Evolutionary conservation across 1,140 invertebrate species (phyloP), one percentile per base, ranked within the genome.

Genomic region (Trachymyrmex septentrionalis): DNA sequence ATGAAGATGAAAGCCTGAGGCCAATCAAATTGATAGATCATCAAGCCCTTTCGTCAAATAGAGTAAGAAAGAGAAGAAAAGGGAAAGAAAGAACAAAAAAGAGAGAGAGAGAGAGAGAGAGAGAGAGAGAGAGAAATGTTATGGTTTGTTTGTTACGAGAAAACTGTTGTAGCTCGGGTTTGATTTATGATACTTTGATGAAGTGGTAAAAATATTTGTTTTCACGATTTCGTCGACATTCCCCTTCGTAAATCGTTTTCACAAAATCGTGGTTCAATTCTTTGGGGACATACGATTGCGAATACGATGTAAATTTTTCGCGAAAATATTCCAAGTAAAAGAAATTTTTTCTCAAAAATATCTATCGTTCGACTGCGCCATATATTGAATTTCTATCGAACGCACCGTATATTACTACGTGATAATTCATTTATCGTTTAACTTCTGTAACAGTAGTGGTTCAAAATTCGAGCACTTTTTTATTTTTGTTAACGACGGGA

Each of bases 101-200:
- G 5, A 76, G 4, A 61, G 14, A 44, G 7, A n/a, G 6, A 16
- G 4, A 24, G 21, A 76, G 2, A 16, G n/a, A 24, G n/a, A 44
- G 7, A 44, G 3, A 27, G 55, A 44, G 1, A 59, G 21, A 30
- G 27, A 48, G 24, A 67, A 78, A 30, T 80, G 9, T 59, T 48
- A 21, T 19, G 12, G 19, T 12, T 72, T 59, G 50, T 71, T 80
- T 57, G 50, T 30, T 14, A 55, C n/a, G 24, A 61, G 53, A 69
- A 82, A 73, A 84, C 69, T 30, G n/a, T 59, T 82, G 55, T 80
- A 67, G 24, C 24, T 48, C 44, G 14, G n/a, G 63, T 16, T 2
- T 48, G 30, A 84, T 84, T 84, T 73, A 84, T 84, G 44, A 19
- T 1, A 6, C 24, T 59, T 84, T 73, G 55, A 59, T 53, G 80